Conservation (phyloP, 2,888 invertebrate genomes). For the Proisotoma minuta region DNA sequence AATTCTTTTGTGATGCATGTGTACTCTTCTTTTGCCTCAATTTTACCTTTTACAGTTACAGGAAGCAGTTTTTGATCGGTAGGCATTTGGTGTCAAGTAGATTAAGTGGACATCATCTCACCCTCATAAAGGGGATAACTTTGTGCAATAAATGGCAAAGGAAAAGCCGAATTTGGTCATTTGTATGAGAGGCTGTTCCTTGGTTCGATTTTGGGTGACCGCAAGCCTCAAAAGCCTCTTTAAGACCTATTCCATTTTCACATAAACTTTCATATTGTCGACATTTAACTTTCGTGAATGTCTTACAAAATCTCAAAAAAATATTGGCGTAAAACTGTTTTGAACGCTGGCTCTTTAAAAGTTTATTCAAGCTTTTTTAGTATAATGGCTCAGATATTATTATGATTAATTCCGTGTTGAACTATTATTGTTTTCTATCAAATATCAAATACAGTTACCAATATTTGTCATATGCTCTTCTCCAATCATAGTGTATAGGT, state of each 20-base stretch:
- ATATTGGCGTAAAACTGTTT: no score
- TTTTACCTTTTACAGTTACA: no score
- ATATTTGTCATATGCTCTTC: no score
- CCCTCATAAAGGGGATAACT: neutral
- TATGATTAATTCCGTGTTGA: no score
- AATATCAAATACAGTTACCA: no score
- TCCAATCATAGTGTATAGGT: no score
- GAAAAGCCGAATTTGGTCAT: slow-evolving; percentile 35
- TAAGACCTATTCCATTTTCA: slow-evolving; percentile 46
- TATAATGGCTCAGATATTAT: no score
- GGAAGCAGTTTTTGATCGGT: neutral
- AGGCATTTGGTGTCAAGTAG: neutral
- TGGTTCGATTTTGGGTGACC: slow-evolving; percentile 40
- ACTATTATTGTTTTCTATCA: no score
- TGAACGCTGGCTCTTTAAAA: no score
- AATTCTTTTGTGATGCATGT: neutral
- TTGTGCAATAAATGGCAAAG: no score
- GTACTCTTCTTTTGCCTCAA: no score
- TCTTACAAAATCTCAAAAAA: slow-evolving; percentile 14
- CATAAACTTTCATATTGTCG: slow-evolving; percentile 47
- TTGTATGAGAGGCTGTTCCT: slow-evolving; percentile 46
- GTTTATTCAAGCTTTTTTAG: no score
- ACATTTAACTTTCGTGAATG: slow-evolving; percentile 44
- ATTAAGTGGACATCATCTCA: neutral
- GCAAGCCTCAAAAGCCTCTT: slow-evolving; percentile 36